Percentiles rank a stretch among this genome's conserved stretches.
phyloP scores from a whole-genome alignment of 2,113 vertebrate genomes.

The Dicentrarchus labrax region DNA sequence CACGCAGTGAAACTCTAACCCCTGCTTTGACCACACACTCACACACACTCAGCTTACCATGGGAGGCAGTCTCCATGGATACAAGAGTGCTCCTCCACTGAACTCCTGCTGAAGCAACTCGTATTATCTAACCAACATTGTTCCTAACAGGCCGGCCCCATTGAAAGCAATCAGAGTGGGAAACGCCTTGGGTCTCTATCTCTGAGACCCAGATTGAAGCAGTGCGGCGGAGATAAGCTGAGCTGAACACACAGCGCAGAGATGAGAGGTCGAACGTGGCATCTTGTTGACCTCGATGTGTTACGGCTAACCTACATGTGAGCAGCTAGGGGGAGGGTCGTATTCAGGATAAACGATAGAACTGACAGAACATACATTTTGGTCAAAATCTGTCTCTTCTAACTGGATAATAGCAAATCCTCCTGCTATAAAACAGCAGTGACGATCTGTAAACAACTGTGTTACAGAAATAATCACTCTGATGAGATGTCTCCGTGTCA shows the following conservation, averaged over 20 bases:
- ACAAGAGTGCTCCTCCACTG: conserved; percentile 54
- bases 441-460: conserved; percentile 13
- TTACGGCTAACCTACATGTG: conserved; percentile 12
- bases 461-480: conserved; percentile 24
- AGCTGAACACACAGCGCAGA: not conserved
- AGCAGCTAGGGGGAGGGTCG: not conserved
- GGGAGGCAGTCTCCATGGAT: conserved; percentile 72
- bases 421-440: not conserved
- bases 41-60: conserved; percentile 46
- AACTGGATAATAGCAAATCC: conserved; percentile 10
- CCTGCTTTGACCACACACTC: conserved; percentile 47
- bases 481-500: conserved; percentile 16
- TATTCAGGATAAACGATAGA: too few species aligned
- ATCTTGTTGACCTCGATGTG: conserved; percentile 61
- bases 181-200: not conserved
- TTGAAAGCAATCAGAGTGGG: conserved; percentile 41
- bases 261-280: conserved; percentile 20
- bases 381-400: too few species aligned
- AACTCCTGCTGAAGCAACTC: conserved; percentile 36
- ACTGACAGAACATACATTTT: too few species aligned
- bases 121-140: conserved; percentile 42
- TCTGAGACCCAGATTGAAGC: conserved; percentile 12
- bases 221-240: conserved; percentile 20
- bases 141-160: conserved; percentile 23
- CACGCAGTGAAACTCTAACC: conserved; percentile 61